These are phyloP conservation scores for Ophiodon elongatus DNA, from an alignment of 2,113 vertebrate species.

Conservation along the genomic window DNA sequence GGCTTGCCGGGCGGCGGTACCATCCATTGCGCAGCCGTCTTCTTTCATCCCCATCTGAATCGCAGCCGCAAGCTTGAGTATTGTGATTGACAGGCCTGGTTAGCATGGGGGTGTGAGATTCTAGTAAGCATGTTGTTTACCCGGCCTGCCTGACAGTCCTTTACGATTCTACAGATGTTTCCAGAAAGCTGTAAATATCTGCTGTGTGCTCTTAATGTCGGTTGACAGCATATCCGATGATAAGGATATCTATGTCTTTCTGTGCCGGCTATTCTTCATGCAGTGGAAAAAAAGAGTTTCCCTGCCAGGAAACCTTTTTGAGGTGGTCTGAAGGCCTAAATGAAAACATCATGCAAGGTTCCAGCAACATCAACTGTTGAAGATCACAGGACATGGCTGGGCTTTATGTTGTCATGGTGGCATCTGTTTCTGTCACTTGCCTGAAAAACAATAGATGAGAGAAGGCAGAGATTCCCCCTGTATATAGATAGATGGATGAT, in stretches of 20 bases:
- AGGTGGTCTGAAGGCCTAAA: constrained; percentile 49
- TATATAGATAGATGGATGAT: constrained; percentile 3
- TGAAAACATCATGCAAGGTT: constrained; percentile 32
- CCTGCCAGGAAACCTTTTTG: constrained; percentile 27
- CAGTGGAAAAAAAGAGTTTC: constrained; percentile 1
- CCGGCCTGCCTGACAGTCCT: constrained; percentile 61
- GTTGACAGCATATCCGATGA: constrained; percentile 61
- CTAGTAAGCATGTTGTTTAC: constrained; percentile 73
- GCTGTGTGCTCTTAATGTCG: constrained; percentile 59
- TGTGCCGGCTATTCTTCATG: constrained; percentile 40
- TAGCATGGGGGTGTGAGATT: constrained; percentile 54
- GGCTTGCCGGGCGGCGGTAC: background rate
- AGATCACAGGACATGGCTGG: constrained; percentile 1
- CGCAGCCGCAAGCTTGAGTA: constrained; percentile 51
- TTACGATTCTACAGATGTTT: constrained; percentile 68
- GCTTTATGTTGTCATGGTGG: constrained; percentile 18
- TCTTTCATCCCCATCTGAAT: constrained; percentile 59
- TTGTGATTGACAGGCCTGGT: constrained; percentile 65
- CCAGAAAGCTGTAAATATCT: constrained; percentile 68
- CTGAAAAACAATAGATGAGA: constrained; percentile 7
- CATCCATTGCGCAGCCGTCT: constrained; percentile 11
- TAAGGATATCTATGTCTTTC: constrained; percentile 53
- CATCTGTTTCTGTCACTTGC: background rate
- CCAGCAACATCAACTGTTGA: constrained; percentile 19
- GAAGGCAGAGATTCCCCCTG: background rate